These are phyloP conservation scores for Maniola jurtina DNA, from an alignment of 1,140 invertebrate species.

Conservation along the genomic window DNA sequence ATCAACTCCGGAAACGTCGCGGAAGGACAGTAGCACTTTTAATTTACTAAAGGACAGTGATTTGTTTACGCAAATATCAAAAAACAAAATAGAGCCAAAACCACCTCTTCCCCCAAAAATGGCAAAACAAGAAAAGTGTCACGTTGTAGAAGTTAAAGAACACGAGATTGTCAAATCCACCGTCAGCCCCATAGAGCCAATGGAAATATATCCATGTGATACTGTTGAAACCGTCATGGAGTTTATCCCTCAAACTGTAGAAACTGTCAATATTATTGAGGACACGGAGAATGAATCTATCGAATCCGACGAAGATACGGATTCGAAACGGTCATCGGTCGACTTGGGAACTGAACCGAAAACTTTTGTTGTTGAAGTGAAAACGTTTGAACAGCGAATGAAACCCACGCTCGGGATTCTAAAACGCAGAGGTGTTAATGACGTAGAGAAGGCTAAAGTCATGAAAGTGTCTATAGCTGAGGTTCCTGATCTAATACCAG, in stretches of 20 bases:
- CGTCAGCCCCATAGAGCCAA: conserved; percentile 71
- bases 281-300: conserved; percentile 81
- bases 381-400: conserved; percentile 59
- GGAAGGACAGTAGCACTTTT: conserved; percentile 75
- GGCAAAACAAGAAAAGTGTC: conserved; percentile 63
- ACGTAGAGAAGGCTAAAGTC: conserved; percentile 39
- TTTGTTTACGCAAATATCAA: conserved; percentile 85
- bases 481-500: conserved; percentile 51
- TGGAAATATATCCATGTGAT: conserved; percentile 49
- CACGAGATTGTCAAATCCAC: conserved; percentile 77
- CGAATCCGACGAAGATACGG: conserved; percentile 79
- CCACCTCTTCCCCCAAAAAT: conserved; percentile 25
- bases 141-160: conserved; percentile 81
- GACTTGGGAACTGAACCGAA: conserved; percentile 62
- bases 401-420: conserved; percentile 66
- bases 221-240: conserved; percentile 54
- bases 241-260: conserved; percentile 60
- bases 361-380: conserved; percentile 67
- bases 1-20: conserved; percentile 44
- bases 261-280: conserved; percentile 62
- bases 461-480: conserved; percentile 41
- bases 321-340: conserved; percentile 30
- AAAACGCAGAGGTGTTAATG: conserved; percentile 45
- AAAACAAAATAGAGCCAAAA: conserved; percentile 67
- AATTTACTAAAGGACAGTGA: conserved; percentile 83